phyloP scores from a whole-genome alignment of 2,113 vertebrate genomes.

The Ochotona princeps region DNA sequence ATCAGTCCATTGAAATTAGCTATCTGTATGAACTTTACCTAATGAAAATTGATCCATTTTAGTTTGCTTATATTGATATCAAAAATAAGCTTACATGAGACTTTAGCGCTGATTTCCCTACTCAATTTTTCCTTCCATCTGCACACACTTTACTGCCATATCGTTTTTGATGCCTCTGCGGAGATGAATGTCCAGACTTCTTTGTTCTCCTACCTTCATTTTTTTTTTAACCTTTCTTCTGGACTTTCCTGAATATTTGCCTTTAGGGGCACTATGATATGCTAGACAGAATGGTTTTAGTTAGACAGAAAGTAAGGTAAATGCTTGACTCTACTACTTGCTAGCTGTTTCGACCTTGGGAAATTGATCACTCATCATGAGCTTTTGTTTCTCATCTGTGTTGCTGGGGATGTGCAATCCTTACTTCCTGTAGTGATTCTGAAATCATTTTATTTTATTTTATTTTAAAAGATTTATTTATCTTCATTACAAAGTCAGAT shows the following conservation, averaged over 20 bases:
- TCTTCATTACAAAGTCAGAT: too few relatives aligned
- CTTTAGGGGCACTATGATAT: background rate
- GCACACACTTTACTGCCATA: background rate
- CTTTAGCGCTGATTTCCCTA: background rate
- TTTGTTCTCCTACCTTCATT: background rate
- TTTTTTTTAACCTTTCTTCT: slow-evolving; percentile 20
- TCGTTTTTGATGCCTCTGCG: background rate
- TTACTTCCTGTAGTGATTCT: background rate
- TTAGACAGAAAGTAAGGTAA: background rate
- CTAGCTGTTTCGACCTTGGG: slow-evolving; percentile 4
- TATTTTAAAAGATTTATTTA: too few relatives aligned
- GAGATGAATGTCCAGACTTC: background rate
- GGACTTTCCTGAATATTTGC: background rate
- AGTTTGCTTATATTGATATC: slow-evolving; percentile 33
- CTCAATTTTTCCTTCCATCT: background rate
- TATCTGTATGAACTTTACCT: slow-evolving; percentile 28
- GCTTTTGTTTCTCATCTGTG: slow-evolving; percentile 1
- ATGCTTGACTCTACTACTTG: background rate
- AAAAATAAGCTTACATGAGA: slow-evolving; percentile 26
- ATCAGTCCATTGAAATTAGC: slow-evolving; percentile 35
- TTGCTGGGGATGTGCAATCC: background rate
- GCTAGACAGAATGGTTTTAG: background rate
- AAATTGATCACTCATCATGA: background rate
- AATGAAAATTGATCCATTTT: slow-evolving; percentile 45
- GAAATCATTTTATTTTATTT: background rate